These are phyloP conservation scores for Hozukius guyotensis DNA, from an alignment of 2,797 vertebrate genomes.

Conservation along the genomic window DNA sequence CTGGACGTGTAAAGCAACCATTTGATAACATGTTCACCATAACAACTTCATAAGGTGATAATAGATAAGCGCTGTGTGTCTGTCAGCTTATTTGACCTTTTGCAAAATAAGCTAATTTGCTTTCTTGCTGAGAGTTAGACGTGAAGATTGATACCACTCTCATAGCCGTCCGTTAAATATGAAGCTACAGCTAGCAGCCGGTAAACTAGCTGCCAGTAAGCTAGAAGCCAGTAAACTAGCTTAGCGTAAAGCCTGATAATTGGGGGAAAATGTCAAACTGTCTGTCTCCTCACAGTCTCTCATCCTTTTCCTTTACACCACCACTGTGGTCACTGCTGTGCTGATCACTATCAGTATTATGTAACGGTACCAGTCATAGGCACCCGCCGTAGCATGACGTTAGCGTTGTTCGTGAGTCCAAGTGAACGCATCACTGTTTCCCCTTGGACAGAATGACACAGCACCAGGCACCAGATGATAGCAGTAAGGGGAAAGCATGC, in stretches of 20 bases:
- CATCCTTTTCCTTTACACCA: conserved; percentile 2
- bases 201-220: not conserved
- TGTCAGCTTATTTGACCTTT: not conserved
- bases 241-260: not conserved
- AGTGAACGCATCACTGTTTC: conserved; percentile 61
- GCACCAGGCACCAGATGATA: conserved; percentile 49
- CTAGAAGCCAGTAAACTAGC: not conserved
- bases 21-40: not conserved
- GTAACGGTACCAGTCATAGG: conserved; percentile 45
- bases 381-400: conserved; percentile 38
- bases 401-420: conserved; percentile 28
- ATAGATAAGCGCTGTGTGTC: not conserved
- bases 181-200: not conserved
- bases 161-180: not conserved
- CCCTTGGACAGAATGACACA: conserved; percentile 44
- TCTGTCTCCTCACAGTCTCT: conserved; percentile 18
- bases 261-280: not conserved
- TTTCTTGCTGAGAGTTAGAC: not conserved
- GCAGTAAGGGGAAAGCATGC: conserved; percentile 20
- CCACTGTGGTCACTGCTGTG: conserved; percentile 44
- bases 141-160: not conserved
- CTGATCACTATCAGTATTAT: conserved; percentile 56
- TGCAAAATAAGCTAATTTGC: not conserved
- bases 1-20: not conserved
- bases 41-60: not conserved